Conservation (phyloP, 2,888 invertebrate genomes). For the Drosophila buzzatii region DNA sequence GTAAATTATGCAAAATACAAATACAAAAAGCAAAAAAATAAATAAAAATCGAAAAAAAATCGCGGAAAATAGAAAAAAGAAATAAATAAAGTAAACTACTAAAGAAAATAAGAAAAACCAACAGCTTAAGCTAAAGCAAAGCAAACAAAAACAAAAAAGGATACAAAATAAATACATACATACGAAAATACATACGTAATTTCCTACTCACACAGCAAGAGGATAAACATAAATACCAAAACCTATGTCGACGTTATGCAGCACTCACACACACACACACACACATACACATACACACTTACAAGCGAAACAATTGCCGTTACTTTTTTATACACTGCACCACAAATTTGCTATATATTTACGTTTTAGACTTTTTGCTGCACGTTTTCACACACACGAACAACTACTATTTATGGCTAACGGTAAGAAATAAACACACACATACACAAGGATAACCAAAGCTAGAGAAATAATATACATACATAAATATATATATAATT, state of each 20-base stretch:
- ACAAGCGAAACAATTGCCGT: slow-evolving; percentile 43
- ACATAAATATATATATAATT: background rate
- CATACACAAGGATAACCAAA: slow-evolving; percentile 21
- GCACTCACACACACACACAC: slow-evolving; percentile 14
- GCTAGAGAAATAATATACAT: slow-evolving; percentile 3
- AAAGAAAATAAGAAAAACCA: slow-evolving; percentile 3
- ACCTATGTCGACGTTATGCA: slow-evolving; percentile 41
- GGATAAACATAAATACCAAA: slow-evolving; percentile 22
- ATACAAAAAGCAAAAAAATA: slow-evolving; percentile 16
- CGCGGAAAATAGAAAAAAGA: slow-evolving; percentile 8
- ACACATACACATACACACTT: slow-evolving; percentile 12
- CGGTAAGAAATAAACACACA: slow-evolving; percentile 43
- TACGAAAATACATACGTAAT: slow-evolving; percentile 61
- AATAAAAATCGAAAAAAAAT: slow-evolving; percentile 14
- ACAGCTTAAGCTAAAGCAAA: slow-evolving; percentile 33
- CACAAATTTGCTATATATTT: slow-evolving; percentile 43
- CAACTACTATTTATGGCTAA: slow-evolving; percentile 65
- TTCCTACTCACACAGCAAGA: slow-evolving; percentile 55
- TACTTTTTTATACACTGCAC: slow-evolving; percentile 64
- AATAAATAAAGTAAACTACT: slow-evolving; percentile 44
- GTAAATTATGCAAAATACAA: slow-evolving; percentile 61
- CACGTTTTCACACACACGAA: slow-evolving; percentile 68
- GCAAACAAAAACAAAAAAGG: slow-evolving; percentile 4
- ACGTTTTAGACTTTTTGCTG: slow-evolving; percentile 64
- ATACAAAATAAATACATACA: slow-evolving; percentile 18